phyloP scores from a whole-genome alignment of 2,888 invertebrate genomes.

The Caenorhabditis parvicauda region DNA sequence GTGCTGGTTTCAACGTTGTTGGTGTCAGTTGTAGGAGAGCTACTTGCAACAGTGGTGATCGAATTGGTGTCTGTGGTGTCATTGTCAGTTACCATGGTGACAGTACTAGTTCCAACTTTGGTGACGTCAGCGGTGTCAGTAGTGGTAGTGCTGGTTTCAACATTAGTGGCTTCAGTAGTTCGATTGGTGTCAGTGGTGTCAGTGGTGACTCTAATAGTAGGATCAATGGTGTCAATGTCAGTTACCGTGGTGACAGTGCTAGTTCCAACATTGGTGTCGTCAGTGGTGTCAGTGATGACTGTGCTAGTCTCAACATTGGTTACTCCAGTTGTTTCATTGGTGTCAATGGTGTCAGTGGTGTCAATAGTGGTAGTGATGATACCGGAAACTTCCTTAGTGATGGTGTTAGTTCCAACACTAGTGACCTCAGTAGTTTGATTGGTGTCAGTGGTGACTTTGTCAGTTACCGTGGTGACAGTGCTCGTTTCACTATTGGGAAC shows the following conservation, averaged over 20 bases:
- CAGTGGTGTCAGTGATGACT: neutral
- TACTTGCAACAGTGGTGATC: too few species aligned
- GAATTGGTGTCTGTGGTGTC: too few species aligned
- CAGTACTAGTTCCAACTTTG: too few species aligned
- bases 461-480: neutral
- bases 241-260: neutral
- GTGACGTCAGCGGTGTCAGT: neutral
- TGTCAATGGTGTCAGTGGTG: conserved; percentile 2
- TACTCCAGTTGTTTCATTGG: neutral
- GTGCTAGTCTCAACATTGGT: neutral
- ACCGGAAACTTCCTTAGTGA: neutral
- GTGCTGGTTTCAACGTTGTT: too few species aligned
- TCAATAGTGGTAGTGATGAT: neutral
- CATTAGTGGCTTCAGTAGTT: neutral
- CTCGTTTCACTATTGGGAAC: too few species aligned
- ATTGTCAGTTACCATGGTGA: too few species aligned
- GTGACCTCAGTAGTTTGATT: neutral
- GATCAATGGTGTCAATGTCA: neutral
- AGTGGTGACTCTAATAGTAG: neutral
- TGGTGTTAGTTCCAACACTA: neutral
- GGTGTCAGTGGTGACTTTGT: neutral
- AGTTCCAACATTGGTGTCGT: neutral
- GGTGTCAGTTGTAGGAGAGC: too few species aligned
- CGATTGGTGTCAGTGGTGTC: neutral
- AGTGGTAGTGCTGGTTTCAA: conserved; percentile 2